Percentiles rank a stretch among this genome's conserved stretches.
Conservation (phyloP, 2,797 vertebrate species). For the Manis javanica region DNA sequence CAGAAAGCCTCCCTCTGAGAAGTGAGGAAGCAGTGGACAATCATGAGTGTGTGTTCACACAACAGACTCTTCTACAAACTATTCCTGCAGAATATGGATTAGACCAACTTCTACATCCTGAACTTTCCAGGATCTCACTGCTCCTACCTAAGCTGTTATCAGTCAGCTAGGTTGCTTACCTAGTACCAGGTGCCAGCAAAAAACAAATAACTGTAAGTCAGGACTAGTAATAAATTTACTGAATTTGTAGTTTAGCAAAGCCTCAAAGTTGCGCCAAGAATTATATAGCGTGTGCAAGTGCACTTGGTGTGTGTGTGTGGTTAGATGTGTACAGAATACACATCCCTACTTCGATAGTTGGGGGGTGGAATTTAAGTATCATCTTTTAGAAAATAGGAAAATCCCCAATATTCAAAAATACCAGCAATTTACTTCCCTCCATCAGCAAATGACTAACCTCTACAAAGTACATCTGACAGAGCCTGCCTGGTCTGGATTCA, state of each 20-base stretch:
- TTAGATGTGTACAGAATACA: not conserved
- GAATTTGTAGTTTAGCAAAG: not conserved
- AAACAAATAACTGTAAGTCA: not conserved
- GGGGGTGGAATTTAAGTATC: not conserved
- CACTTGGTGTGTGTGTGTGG: not conserved
- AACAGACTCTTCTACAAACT: not conserved
- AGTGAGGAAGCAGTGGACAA: not conserved
- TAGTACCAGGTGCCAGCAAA: not conserved
- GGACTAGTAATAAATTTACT: not conserved
- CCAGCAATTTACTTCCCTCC: not conserved
- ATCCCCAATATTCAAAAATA: conserved; percentile 14
- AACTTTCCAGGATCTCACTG: not conserved
- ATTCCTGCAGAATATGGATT: not conserved
- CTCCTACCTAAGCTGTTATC: not conserved
- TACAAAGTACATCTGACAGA: not conserved
- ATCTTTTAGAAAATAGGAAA: conserved; percentile 34
- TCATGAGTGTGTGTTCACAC: not conserved
- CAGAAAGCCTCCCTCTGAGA: not conserved
- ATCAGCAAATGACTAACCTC: not conserved
- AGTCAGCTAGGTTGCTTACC: not conserved
- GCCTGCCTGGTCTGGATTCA: not conserved
- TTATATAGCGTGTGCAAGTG: not conserved
- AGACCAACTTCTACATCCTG: not conserved
- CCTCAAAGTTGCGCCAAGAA: conserved; percentile 26
- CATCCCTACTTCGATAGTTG: not conserved